These are phyloP conservation scores for Trachemys scripta DNA, from an alignment of 2,113 vertebrate genomes.

Conservation along the genomic window DNA sequence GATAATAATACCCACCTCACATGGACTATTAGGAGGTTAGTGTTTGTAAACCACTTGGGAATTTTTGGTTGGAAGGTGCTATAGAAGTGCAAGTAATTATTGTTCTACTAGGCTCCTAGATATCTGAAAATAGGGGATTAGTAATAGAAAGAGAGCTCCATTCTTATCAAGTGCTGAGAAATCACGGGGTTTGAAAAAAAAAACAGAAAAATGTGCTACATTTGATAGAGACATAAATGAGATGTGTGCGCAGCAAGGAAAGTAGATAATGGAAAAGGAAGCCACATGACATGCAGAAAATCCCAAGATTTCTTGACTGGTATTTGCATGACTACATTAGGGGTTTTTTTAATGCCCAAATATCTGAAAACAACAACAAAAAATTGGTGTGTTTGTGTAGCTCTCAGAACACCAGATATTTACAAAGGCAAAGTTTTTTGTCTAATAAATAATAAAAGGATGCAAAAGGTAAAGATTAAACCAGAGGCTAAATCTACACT, in stretches of 20 bases:
- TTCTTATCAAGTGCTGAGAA: background rate
- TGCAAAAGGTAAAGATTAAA: background rate
- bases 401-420: background rate
- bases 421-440: background rate
- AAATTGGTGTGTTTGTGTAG: background rate
- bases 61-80: background rate
- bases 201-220: background rate
- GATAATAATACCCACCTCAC: background rate
- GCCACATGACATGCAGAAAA: background rate
- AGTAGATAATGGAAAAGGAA: background rate
- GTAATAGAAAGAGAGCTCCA: background rate
- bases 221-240: fast-evolving
- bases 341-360: background rate
- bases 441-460: background rate
- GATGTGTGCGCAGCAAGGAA: background rate
- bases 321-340: background rate
- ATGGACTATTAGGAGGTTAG: background rate
- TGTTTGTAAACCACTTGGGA: background rate
- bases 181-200: background rate
- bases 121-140: background rate
- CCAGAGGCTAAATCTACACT: background rate
- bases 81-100: background rate
- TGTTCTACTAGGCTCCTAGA: background rate
- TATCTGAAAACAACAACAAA: background rate
- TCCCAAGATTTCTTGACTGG: background rate